phyloP scores from a whole-genome alignment of 2,113 vertebrate genomes.

The Gambusia affinis region DNA sequence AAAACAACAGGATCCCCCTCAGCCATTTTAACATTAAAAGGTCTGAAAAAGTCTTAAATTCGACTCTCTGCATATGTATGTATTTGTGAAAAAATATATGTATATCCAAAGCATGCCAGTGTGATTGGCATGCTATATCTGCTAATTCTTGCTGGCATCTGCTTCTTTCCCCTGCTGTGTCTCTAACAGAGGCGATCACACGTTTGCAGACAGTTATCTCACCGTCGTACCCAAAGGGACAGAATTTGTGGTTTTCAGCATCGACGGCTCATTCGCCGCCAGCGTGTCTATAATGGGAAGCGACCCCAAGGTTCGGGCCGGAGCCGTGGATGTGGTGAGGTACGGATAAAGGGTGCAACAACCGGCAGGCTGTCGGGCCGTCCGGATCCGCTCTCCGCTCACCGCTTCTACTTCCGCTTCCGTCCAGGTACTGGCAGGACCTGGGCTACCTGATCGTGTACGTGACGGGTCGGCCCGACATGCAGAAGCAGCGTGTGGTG shows the following conservation, averaged over 20 bases:
- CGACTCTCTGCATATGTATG: no score
- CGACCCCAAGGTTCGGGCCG: constrained; percentile 96
- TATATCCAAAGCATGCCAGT: no score
- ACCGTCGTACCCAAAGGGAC: constrained; percentile 89
- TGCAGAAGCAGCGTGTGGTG: constrained; percentile 99
- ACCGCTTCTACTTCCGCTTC: not conserved
- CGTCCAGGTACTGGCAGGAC: constrained; percentile 95
- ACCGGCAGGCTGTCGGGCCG: not conserved
- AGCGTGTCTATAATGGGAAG: constrained; percentile 99
- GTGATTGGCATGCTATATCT: no score
- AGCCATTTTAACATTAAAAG: no score
- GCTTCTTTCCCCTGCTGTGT: not conserved
- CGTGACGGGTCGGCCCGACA: constrained; percentile 96
- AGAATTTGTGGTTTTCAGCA: constrained; percentile 98
- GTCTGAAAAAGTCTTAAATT: no score
- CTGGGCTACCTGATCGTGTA: constrained; percentile 98
- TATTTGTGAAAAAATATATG: no score
- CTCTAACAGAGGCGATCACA: constrained; percentile 91
- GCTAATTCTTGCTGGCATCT: not conserved
- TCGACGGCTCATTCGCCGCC: constrained; percentile 97
- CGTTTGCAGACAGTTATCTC: constrained; percentile 93
- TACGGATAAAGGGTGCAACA: constrained; percentile 60
- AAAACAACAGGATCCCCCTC: no score
- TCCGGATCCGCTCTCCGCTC: not conserved
- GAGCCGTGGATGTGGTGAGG: constrained; percentile 97